phyloP scores from a whole-genome alignment of 2,888 invertebrate genomes.

The Empis livida region DNA sequence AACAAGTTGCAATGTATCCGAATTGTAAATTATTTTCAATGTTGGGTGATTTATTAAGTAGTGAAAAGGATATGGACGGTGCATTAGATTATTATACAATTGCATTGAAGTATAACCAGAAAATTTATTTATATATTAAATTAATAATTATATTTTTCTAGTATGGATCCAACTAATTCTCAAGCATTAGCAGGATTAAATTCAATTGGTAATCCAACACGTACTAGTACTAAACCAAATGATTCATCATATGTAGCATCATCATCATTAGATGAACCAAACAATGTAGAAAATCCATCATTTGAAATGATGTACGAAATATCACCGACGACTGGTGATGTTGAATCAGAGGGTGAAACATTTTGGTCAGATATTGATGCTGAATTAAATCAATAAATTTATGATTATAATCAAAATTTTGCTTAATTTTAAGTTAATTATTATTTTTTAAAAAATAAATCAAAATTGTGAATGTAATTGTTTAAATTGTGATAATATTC shows the following conservation, averaged over 20 bases:
- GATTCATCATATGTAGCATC: slow-evolving; percentile 17
- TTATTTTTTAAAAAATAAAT: too few species aligned
- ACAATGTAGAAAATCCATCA: slow-evolving; percentile 27
- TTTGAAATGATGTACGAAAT: slow-evolving; percentile 28
- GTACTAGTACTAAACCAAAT: slow-evolving; percentile 14
- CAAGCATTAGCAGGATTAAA: slow-evolving; percentile 29
- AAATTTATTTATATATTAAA: not conserved
- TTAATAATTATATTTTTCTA: slow-evolving; percentile 10
- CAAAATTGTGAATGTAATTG: too few species aligned
- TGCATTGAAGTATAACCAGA: slow-evolving; percentile 22
- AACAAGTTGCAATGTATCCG: slow-evolving; percentile 39
- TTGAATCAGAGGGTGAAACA: slow-evolving; percentile 43
- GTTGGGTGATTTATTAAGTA: slow-evolving; percentile 27
- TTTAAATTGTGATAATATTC: too few species aligned
- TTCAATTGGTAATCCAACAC: slow-evolving; percentile 24
- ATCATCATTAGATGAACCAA: slow-evolving; percentile 23
- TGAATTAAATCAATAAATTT: slow-evolving; percentile 30
- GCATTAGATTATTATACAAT: slow-evolving; percentile 31
- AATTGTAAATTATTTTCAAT: slow-evolving; percentile 28
- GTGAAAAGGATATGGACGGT: slow-evolving; percentile 25
- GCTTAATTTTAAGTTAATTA: too few species aligned
- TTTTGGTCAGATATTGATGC: slow-evolving; percentile 49
- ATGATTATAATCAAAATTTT: too few species aligned
- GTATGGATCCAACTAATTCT: slow-evolving; percentile 28
- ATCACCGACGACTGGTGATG: slow-evolving; percentile 36